These are phyloP conservation scores for Sigmodon hispidus DNA, from an alignment of 2,113 vertebrate species.

Conservation along the genomic window DNA sequence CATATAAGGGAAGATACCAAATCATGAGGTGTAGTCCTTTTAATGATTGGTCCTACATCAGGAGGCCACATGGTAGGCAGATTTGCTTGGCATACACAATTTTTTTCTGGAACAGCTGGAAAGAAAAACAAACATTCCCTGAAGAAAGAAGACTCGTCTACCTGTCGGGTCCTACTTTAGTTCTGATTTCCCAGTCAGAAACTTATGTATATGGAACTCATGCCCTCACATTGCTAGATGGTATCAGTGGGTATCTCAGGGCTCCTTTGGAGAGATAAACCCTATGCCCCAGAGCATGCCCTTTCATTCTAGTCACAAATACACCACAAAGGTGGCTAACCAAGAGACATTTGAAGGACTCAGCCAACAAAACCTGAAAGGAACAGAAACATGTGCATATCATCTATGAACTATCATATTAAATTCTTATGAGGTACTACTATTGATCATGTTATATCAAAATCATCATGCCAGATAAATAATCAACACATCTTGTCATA, in stretches of 20 bases:
- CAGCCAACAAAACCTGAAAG: not conserved
- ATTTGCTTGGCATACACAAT: not conserved
- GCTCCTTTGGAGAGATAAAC: not conserved
- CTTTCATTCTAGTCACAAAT: not conserved
- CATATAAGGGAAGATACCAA: not conserved
- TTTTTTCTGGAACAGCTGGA: not conserved
- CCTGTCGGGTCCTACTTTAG: not conserved
- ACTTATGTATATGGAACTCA: not conserved
- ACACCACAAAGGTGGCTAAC: not conserved
- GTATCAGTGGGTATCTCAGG: not conserved
- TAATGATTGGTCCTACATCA: not conserved
- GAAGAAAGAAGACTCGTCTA: not conserved
- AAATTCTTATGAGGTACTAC: not conserved
- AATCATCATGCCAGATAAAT: not conserved
- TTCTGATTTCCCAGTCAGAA: not conserved
- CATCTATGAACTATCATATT: not conserved
- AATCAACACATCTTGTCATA: not conserved
- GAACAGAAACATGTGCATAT: not conserved
- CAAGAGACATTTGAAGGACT: not conserved
- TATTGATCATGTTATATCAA: not conserved
- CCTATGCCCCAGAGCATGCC: accelerated
- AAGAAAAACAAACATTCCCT: not conserved
- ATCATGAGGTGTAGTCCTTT: not conserved
- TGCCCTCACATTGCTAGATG: not conserved
- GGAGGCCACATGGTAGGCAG: not conserved